These are phyloP conservation scores for Alethe diademata DNA, from an alignment of 2,113 vertebrate species.

Conservation along the genomic window DNA sequence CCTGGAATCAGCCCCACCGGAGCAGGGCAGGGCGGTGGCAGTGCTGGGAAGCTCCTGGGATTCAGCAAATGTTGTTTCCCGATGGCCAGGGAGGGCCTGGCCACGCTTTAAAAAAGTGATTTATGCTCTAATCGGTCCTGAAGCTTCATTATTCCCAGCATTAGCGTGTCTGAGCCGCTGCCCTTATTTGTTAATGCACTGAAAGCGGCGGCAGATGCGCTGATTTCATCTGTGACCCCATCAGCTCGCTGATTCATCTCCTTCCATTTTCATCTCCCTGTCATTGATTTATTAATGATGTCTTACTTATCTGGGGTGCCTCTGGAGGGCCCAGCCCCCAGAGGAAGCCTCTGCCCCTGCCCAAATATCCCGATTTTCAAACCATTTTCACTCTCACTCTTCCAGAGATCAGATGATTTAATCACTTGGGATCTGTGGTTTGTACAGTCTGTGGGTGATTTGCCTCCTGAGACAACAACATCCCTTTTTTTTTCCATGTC, in stretches of 20 bases:
- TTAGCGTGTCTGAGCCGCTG: conserved; percentile 62
- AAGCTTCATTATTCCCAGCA: conserved; percentile 72
- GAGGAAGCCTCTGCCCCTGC: not conserved
- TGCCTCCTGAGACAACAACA: not conserved
- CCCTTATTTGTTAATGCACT: conserved; percentile 64
- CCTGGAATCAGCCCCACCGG: not conserved
- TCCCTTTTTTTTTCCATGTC: not conserved
- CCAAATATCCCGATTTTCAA: not conserved
- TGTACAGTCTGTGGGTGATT: conserved; percentile 40
- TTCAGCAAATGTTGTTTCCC: not conserved
- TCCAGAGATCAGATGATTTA: conserved; percentile 41
- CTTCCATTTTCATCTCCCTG: conserved; percentile 64
- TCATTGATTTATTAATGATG: conserved; percentile 77
- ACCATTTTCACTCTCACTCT: not conserved
- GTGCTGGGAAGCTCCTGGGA: not conserved
- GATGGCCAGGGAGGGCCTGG: not conserved
- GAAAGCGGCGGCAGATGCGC: conserved; percentile 50
- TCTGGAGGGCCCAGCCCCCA: not conserved
- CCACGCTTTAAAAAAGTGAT: conserved; percentile 64
- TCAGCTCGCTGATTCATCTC: conserved; percentile 54
- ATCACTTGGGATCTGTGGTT: conserved; percentile 29
- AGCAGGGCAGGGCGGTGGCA: accelerated
- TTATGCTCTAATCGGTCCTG: conserved; percentile 66
- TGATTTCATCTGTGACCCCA: conserved; percentile 36
- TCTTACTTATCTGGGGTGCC: conserved; percentile 58